Evolutionary conservation across 2,113 vertebrate genomes (phyloP), one percentile per base, ranked within the genome.

Genomic region (Accipiter virgatus): DNA sequence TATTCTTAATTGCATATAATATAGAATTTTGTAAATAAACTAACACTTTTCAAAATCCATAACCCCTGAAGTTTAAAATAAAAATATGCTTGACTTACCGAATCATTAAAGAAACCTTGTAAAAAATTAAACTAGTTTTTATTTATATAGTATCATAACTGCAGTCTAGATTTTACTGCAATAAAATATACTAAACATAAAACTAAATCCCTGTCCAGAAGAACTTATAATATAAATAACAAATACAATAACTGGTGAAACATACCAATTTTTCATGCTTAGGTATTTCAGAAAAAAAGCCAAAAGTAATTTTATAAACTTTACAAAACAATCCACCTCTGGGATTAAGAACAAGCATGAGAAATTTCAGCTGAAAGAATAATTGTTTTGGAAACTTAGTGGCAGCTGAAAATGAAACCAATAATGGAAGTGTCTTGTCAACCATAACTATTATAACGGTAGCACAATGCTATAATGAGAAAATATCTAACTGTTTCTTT

Each of bases 301-400:
- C 53, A 40, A 79, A 96, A 93, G n/a, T 93, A 81, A 74, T 95
- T 93, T 93, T 91, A 81, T 59, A 90, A 96, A 92, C 61, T 86
- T 94, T 77, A 67, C 61, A 67, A 88, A 91, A 79, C 74, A 91
- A 95, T 61, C 48, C 26, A 88, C 91, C 45, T 93, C 82, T 93
- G 86, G 50, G 72, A 95, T 90, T 74, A 90, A 40, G 78, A 97
- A 90, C 7, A 81, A 96, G 59, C 55, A 70, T 55, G 59, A 91
- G 62, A 88, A 90, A 91, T 88, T 90, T 97, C 72, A 88, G 22
- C 47, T 91, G 61, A 74, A 97, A 94, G 47, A 96, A 43, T 81
- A 90, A 90, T 88, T 93, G 75, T 86, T 96, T 94, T 38, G 56
- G 75, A 88, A 97, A 92, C 55, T 87, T 93, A 93, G 82, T 79